Evolutionary conservation across 1,140 invertebrate genomes (phyloP).

Genomic region (Anthonomus grandis): DNA sequence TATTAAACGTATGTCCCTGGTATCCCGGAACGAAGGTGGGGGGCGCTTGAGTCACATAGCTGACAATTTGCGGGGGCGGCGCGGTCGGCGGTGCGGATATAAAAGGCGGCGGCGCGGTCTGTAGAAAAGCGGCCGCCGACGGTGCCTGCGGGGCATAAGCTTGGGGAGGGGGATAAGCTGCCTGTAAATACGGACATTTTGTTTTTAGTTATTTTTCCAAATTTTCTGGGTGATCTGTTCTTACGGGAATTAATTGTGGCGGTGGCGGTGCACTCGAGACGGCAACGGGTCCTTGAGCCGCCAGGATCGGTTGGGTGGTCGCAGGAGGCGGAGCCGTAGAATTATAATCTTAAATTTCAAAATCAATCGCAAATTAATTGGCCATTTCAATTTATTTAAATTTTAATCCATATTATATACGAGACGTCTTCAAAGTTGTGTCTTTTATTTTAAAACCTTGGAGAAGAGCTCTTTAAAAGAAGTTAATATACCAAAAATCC

Average conservation of each 20-base stretch:
- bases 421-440: too few species aligned
- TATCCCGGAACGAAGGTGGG: conserved; percentile 34
- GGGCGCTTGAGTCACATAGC: conserved; percentile 40
- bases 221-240: too few species aligned
- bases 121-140: conserved; percentile 36
- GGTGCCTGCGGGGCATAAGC: conserved; percentile 32
- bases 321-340: conserved; percentile 32
- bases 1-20: conserved; percentile 44
- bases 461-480: too few species aligned
- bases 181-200: conserved; percentile 2
- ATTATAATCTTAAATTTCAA: conserved; percentile 41
- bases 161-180: conserved; percentile 22
- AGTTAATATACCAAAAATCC: too few species aligned
- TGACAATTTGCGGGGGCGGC: conserved; percentile 40
- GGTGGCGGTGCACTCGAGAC: conserved; percentile 19
- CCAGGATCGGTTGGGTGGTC: conserved; percentile 29
- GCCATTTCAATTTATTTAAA: too few species aligned
- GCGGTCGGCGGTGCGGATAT: conserved; percentile 33
- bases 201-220: too few species aligned
- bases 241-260: neutral
- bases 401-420: too few species aligned
- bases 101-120: conserved; percentile 36
- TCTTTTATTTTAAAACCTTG: too few species aligned
- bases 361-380: too few species aligned
- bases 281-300: conserved; percentile 33